Conservation (phyloP, 2,797 vertebrate genomes). For the Pangasius djambal region DNA sequence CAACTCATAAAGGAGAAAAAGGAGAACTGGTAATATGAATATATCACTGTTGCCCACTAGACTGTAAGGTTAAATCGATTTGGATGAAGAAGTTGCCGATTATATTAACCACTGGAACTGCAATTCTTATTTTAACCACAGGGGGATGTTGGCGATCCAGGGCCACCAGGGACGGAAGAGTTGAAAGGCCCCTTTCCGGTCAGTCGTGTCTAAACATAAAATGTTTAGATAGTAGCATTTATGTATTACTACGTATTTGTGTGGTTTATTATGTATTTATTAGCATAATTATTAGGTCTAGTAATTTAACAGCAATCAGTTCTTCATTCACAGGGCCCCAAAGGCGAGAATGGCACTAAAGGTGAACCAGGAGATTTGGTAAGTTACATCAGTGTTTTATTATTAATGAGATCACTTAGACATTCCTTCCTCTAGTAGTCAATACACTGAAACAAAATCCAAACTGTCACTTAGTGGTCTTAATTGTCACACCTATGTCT, state of each 20-base stretch:
- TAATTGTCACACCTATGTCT: neutral
- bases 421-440: neutral
- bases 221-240: neutral
- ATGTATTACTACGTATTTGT: neutral
- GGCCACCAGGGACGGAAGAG: constrained; percentile 59
- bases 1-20: constrained; percentile 82
- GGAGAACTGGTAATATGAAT: constrained; percentile 66
- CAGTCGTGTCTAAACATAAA: neutral
- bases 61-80: neutral
- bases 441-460: neutral
- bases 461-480: neutral
- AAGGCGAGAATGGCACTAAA: constrained; percentile 76
- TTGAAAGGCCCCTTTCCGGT: neutral
- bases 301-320: neutral
- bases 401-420: neutral
- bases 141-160: constrained; percentile 74
- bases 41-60: neutral
- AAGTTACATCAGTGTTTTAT: constrained; percentile 58
- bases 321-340: constrained; percentile 73
- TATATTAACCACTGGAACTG: constrained; percentile 7
- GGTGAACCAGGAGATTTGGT: constrained; percentile 82
- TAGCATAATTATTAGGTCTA: neutral
- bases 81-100: neutral
- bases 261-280: neutral
- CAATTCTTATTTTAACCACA: constrained; percentile 58